Evolutionary conservation across 2,797 vertebrate species (phyloP).

Genomic region (Chelon auratus): DNA sequence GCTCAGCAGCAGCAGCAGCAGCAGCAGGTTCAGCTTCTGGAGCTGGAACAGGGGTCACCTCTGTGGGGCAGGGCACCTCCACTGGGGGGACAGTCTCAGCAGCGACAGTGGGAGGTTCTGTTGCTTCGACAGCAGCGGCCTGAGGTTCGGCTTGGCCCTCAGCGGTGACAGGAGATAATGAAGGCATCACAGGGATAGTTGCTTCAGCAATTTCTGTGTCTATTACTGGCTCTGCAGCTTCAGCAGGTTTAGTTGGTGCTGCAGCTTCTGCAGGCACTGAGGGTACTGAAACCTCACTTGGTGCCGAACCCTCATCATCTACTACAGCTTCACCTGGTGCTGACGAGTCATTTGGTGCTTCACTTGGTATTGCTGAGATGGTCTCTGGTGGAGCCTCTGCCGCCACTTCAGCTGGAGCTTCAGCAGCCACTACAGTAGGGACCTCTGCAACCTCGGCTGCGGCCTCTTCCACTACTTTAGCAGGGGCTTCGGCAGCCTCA

Average conservation of each 20-base stretch:
- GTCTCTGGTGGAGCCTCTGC: conserved; percentile 13
- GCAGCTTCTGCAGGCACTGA: neutral
- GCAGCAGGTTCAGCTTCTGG: conserved; percentile 1
- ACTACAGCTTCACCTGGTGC: conserved; percentile 6
- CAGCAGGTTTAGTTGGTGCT: conserved; percentile 14
- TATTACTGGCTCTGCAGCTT: conserved; percentile 40
- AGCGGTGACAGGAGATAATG: conserved; percentile 19
- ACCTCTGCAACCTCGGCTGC: neutral
- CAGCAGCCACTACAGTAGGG: neutral
- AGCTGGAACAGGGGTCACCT: conserved; percentile 9
- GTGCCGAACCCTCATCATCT: neutral
- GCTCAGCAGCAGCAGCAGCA: conserved; percentile 17
- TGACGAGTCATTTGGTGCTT: conserved; percentile 17
- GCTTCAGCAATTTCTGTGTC: conserved; percentile 66
- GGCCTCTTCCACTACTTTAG: conserved; percentile 15
- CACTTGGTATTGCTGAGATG: conserved; percentile 12
- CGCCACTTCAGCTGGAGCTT: conserved; percentile 23
- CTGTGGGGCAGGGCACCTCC: conserved; percentile 3
- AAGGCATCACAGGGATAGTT: conserved; percentile 70
- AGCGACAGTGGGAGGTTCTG: conserved; percentile 10
- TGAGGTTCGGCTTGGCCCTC: conserved; percentile 27
- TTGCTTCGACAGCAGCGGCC: conserved; percentile 19
- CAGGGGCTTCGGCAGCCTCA: conserved; percentile 12
- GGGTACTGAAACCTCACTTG: neutral
- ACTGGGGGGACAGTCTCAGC: conserved; percentile 16